These are phyloP conservation scores for Dynastes grantii DNA, from an alignment of 2,888 invertebrate species.

Conservation along the genomic window DNA sequence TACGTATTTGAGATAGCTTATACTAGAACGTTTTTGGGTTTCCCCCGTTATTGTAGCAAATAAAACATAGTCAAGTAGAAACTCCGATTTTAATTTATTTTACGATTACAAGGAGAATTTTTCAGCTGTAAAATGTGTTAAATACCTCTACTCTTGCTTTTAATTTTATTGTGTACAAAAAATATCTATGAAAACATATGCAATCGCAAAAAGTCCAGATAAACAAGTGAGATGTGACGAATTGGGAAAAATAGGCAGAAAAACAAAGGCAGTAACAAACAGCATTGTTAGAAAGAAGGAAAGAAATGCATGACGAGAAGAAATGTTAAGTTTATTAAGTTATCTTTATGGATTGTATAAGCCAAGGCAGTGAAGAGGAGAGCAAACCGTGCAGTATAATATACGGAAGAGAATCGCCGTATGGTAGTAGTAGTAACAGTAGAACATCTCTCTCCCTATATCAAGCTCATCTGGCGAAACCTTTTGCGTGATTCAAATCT, in stretches of 20 bases:
- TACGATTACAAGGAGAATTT: too few relatives aligned
- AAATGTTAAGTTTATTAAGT: constrained; percentile 57
- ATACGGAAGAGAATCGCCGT: constrained; percentile 2
- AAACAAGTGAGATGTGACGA: background rate
- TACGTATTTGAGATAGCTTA: too few relatives aligned
- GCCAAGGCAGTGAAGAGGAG: constrained; percentile 52
- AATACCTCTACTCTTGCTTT: too few relatives aligned
- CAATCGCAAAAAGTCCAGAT: background rate
- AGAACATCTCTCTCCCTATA: constrained; percentile 49
- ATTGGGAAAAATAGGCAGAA: background rate
- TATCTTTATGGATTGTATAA: constrained; percentile 58
- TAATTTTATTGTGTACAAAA: too few relatives aligned
- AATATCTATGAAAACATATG: background rate
- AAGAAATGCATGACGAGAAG: background rate
- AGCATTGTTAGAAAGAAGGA: background rate
- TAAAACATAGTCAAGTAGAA: too few relatives aligned
- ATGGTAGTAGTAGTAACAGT: background rate
- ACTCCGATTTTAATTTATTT: too few relatives aligned
- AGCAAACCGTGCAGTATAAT: background rate
- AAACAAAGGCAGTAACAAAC: background rate
- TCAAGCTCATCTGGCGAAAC: constrained; percentile 57
- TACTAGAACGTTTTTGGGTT: too few relatives aligned
- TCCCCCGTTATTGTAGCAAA: too few relatives aligned
- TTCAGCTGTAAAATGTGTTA: too few relatives aligned
- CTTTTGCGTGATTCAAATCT: constrained; percentile 60